Evolutionary conservation across 2,888 invertebrate species (phyloP).

Genomic region (Lydus trimaculatus): DNA sequence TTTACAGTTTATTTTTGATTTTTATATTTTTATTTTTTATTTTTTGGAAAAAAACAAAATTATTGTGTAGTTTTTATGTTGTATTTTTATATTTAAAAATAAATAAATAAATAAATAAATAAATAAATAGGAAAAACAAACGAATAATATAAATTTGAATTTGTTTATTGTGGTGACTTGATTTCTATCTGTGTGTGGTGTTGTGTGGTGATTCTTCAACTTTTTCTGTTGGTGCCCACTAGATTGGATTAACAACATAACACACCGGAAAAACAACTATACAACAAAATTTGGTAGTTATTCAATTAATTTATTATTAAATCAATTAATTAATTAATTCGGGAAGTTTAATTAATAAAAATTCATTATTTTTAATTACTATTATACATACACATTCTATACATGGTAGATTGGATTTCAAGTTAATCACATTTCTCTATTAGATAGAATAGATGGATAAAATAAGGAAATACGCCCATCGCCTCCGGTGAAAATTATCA

Average conservation of each 20-base stretch:
- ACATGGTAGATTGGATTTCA: neutral
- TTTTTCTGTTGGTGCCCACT: neutral
- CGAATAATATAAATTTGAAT: neutral
- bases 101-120: too few relatives aligned
- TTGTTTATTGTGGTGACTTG: conserved; percentile 2
- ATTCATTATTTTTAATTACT: neutral
- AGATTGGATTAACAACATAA: neutral
- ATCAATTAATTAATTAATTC: neutral
- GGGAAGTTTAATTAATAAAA: too few relatives aligned
- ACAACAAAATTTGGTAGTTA: neutral
- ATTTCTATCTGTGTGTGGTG: neutral
- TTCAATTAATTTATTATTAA: neutral
- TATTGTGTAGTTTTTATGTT: neutral
- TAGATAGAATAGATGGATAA: neutral
- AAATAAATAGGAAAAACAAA: neutral
- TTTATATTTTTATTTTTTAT: neutral
- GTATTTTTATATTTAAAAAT: too few relatives aligned
- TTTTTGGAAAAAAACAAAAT: neutral
- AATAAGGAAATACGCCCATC: neutral
- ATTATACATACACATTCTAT: neutral
- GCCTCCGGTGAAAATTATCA: neutral
- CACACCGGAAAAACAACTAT: neutral
- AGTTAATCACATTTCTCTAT: neutral
- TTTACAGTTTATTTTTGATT: neutral
- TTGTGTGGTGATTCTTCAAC: conserved; percentile 1